A percentile compares a stretch with the other conserved stretches of the same genome.
These are phyloP conservation scores for Acanthaster planci DNA, from an alignment of 35 echinoderm and acorn worm species.

Conservation along the genomic window DNA sequence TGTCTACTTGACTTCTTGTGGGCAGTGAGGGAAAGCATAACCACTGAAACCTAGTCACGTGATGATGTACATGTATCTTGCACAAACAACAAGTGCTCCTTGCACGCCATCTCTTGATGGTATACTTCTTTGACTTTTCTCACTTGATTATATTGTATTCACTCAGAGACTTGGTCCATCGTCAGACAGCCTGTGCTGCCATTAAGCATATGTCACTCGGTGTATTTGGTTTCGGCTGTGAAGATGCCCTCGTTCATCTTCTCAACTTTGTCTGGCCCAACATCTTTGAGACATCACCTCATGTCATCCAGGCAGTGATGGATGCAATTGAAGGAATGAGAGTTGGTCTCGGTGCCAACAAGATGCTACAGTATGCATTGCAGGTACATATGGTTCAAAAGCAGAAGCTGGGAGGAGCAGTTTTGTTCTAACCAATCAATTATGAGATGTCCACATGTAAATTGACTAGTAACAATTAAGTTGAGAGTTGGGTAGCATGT, in stretches of 20 bases:
- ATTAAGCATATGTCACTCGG: constrained; percentile 99
- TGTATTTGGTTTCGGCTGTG: constrained; percentile 92
- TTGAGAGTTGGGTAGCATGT: no score
- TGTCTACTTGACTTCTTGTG: no score
- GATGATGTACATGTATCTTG: no score
- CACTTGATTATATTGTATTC: background rate
- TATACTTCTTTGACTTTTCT: background rate
- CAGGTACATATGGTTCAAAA: no score
- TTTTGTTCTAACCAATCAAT: no score
- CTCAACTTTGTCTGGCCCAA: constrained; percentile 98
- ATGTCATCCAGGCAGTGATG: constrained; percentile 97
- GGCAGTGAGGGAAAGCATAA: no score
- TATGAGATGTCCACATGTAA: no score
- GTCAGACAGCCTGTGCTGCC: constrained; percentile 95
- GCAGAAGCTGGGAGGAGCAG: no score
- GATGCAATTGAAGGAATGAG: constrained; percentile 91
- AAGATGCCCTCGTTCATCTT: constrained; percentile 92
- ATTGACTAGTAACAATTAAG: no score
- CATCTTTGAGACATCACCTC: constrained; percentile 99
- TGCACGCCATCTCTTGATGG: background rate
- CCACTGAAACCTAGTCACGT: no score
- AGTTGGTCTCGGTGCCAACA: constrained; percentile 80
- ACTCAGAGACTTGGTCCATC: constrained; percentile 94
- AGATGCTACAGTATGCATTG: constrained; percentile 89
- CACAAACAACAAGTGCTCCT: no score